Base-by-base conservation (phyloP, 64 coral and sea anemone species). In the Acropora tenuis region DNA sequence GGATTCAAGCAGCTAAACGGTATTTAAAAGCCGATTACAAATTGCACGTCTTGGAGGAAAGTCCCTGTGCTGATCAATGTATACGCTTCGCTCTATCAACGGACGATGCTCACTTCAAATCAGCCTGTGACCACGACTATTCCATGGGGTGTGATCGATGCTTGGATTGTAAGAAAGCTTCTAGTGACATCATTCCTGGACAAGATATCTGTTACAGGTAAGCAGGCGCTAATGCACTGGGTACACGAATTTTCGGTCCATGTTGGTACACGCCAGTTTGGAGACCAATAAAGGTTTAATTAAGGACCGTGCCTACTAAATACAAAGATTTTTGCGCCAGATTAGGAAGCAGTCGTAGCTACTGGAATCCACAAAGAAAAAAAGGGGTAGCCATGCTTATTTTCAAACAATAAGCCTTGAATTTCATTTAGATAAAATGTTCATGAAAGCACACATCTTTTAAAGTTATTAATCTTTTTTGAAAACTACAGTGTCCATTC, bases 1-100 rank as follows among this genome's bases (percentile, higher is more conserved):
- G 84, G 77, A 8, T 92, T 16, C 82, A 52, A 71, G 46, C 74
- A 40, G 74, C 82, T 17, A 86, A 92, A 65, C n/a, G 49, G 49
- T 92, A 87, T 47, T 53, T 92, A 7, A 92, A 87, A 79, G 67
- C 92, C 17, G 85, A 93, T 75, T 88, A 88, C 85, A 93, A 93
- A 50, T 50, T 93, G 6, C 77, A 93, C 13, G 72, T 88, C 11
- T 30, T 57, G 20, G 19, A 87, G 60, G 75, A 52, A 73, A 88
- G 86, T 81, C 76, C 84, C 44, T 93, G 92, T 63, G 85, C n/a
- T 66, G 86, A 93, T 61, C 92, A 88, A 65, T 93, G 76, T 17
- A 68, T 78, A 44, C 57, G 19, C 50, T 79, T 78, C 73, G 48
- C 90, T 8, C 49, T 92, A 73, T 92, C 83, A 41, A 75, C 79